These are phyloP conservation scores for Sanderia malayensis DNA, from an alignment of 30 jellyfish, hydroid and myxozoan genomes.

Conservation along the genomic window DNA sequence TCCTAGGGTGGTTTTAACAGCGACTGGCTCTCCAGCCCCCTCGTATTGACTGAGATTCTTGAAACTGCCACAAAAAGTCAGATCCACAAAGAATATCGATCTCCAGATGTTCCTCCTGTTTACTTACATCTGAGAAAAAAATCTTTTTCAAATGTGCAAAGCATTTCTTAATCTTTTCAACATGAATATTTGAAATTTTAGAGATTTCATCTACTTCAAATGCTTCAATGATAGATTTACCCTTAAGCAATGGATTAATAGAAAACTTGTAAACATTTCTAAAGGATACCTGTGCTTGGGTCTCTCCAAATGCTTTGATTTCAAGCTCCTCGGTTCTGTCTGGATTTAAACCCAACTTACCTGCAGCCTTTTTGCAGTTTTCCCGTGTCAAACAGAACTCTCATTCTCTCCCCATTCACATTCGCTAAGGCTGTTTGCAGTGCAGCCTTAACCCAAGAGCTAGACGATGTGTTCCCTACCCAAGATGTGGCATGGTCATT, in stretches of 20 bases:
- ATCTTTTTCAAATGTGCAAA: constrained; percentile 10
- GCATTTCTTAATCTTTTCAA: background rate
- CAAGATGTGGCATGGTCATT: constrained; percentile 14
- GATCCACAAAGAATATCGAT: constrained; percentile 10
- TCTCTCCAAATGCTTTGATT: constrained; percentile 11
- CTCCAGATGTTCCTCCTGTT: background rate
- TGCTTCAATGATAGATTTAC: constrained; percentile 9
- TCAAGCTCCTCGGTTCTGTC: constrained; percentile 7
- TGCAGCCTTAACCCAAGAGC: constrained; percentile 13
- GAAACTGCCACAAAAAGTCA: constrained; percentile 4
- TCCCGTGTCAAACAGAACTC: constrained; percentile 12
- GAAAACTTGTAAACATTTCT: constrained; percentile 9
- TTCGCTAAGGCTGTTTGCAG: constrained; percentile 43
- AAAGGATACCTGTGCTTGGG: background rate
- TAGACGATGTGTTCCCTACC: constrained; percentile 18
- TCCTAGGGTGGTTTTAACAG: constrained; percentile 23
- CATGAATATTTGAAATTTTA: constrained; percentile 4
- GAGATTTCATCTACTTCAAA: constrained; percentile 10
- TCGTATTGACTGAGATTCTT: background rate
- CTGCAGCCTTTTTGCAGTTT: constrained; percentile 1
- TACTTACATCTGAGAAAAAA: constrained; percentile 11
- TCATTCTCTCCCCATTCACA: constrained; percentile 17
- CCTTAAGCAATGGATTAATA: constrained; percentile 8
- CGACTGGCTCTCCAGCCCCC: constrained; percentile 29
- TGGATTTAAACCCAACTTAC: constrained; percentile 3